Evolutionary conservation across 2,888 invertebrate species (phyloP), one percentile per base, ranked within the genome.

Genomic region (Craniophora ligustri): DNA sequence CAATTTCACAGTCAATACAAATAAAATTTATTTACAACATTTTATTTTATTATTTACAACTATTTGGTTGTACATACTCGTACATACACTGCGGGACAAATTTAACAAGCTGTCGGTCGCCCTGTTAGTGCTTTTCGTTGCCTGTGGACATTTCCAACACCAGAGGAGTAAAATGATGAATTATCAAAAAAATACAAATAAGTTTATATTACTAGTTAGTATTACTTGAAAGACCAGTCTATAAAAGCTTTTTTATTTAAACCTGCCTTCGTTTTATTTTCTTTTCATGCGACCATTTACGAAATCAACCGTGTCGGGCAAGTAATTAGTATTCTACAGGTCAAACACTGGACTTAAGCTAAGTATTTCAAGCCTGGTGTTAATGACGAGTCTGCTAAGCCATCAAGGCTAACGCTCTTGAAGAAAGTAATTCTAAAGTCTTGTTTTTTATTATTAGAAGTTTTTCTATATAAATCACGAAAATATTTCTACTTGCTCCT

Each of bases 1-100:
- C 87, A 88, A 81, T 85, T 80, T 85, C 82, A 88, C 87, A 86
- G 87, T 87, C 87, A 87, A 81, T 83, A 85, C 78, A 84, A 81
- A 82, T n/a, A 71, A 72, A 65, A 60, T 72, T 76, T 86, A 86
- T 86, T 63, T 86, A 86, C 86, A 86, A 77, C 72, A 73, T 53
- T 62, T 57, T 64, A 59, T 57, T 36, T 51, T 68, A 62, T 60
- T 65, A 47, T 62, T 56, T 63, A 57, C 60, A 60, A 53, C 58
- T 69, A 47, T 11, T 16, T 23, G 2, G 2, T 16, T 28, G 5
- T 64, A 64, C n/a, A n/a, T n/a, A n/a, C n/a, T n/a, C n/a, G n/a
- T n/a, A n/a, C n/a, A n/a, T n/a, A n/a, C 51, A 71, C 55, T 57
- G 55, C 21, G n/a, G 41, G 50, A 49, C 45, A 61, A 34, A 23